Percentiles rank a stretch among this genome's conserved stretches.
Evolutionary conservation across 2,888 invertebrate species (phyloP).

Genomic region (Drosophila meridionalis): DNA sequence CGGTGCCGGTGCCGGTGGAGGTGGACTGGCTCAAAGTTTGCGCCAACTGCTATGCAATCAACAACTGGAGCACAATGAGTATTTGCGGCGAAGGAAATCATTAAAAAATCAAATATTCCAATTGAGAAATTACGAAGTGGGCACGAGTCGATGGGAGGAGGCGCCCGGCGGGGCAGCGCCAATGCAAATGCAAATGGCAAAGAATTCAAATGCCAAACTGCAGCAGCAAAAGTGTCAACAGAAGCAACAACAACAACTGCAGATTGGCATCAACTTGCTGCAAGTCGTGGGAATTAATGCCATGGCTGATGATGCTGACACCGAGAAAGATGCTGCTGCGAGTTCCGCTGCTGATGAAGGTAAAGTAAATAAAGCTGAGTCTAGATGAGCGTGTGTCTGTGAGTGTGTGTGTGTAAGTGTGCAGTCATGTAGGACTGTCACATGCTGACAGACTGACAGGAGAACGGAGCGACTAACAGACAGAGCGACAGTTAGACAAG

Average conservation of each 20-base stretch:
- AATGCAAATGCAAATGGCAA: constrained; percentile 69
- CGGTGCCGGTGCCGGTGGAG: constrained; percentile 28
- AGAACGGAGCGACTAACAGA: constrained; percentile 35
- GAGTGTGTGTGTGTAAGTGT: constrained; percentile 19
- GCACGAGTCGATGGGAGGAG: constrained; percentile 63
- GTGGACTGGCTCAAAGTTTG: constrained; percentile 73
- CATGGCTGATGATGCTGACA: constrained; percentile 51
- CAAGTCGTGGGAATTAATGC: constrained; percentile 75
- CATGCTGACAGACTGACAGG: constrained; percentile 54
- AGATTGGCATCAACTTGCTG: constrained; percentile 51
- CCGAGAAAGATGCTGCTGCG: constrained; percentile 58
- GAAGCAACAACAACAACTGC: constrained; percentile 57
- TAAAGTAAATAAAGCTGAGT: constrained; percentile 77
- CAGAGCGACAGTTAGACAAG: constrained; percentile 34
- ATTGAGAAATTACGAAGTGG: constrained; percentile 83
- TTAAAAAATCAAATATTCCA: constrained; percentile 85
- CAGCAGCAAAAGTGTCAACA: constrained; percentile 69
- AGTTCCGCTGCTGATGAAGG: constrained; percentile 80
- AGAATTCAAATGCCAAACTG: constrained; percentile 68
- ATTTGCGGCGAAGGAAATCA: constrained; percentile 84
- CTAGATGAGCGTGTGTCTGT: constrained; percentile 27
- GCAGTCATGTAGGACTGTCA: constrained; percentile 69
- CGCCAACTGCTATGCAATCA: constrained; percentile 82
- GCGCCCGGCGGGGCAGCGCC: constrained; percentile 17
- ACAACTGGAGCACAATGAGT: constrained; percentile 84